Evolutionary conservation across 2,113 vertebrate species (phyloP).

Genomic region (Erythrocercus mccallii): DNA sequence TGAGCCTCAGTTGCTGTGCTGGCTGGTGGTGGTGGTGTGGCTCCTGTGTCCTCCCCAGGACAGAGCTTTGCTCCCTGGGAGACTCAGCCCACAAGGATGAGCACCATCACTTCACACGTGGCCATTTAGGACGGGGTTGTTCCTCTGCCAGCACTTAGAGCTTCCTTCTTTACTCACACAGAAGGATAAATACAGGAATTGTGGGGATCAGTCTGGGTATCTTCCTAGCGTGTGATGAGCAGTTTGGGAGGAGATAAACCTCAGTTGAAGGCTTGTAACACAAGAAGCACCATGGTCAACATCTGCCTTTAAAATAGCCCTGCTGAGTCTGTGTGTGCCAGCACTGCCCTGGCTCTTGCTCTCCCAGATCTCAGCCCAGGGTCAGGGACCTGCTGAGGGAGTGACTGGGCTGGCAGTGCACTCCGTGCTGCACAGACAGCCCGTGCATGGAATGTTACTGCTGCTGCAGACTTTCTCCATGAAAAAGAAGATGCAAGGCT

Average conservation of each 20-base stretch:
- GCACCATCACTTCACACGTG: fast-evolving
- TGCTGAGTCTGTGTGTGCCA: neutral
- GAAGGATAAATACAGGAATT: neutral
- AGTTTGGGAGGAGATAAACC: neutral
- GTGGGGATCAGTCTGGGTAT: neutral
- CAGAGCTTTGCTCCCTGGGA: neutral
- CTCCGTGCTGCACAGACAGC: neutral
- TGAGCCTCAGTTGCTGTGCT: neutral
- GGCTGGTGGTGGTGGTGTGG: fast-evolving
- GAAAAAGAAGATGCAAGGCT: neutral
- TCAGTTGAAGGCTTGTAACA: neutral
- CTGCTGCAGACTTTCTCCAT: neutral
- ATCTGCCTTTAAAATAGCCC: neutral
- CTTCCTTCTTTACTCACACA: neutral
- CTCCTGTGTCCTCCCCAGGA: neutral
- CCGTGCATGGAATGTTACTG: fast-evolving
- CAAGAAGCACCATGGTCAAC: neutral
- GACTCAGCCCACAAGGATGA: neutral
- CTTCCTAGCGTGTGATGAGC: neutral
- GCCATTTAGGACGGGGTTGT: neutral
- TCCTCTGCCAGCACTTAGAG: neutral
- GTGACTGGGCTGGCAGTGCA: neutral
- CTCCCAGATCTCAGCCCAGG: neutral
- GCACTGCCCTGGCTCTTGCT: neutral
- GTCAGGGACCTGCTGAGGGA: neutral